Percentiles rank a stretch among this genome's conserved stretches.
Evolutionary conservation across 2,888 invertebrate genomes (phyloP).

Genomic region (Lasioglossum oenotherae): DNA sequence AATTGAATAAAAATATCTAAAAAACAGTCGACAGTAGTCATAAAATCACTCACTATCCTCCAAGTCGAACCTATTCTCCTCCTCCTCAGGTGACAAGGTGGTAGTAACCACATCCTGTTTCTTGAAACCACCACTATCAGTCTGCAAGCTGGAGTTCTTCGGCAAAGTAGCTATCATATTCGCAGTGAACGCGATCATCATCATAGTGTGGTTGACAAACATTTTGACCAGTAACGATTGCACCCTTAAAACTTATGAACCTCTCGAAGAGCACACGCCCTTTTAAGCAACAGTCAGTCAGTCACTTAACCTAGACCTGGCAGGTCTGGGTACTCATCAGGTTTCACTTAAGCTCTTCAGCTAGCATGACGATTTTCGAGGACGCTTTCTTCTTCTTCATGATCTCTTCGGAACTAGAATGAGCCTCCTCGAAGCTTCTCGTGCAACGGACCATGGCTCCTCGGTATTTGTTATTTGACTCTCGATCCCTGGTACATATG

Average conservation of each 20-base stretch:
- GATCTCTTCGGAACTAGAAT: background rate
- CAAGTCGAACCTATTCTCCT: conserved; percentile 77
- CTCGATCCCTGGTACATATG: conserved; percentile 34
- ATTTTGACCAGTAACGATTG: conserved; percentile 55
- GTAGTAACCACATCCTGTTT: conserved; percentile 68
- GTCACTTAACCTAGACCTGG: background rate
- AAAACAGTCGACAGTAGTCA: too few species aligned
- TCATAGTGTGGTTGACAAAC: conserved; percentile 78
- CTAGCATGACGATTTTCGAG: background rate
- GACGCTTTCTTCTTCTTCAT: conserved; percentile 42
- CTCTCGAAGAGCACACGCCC: background rate
- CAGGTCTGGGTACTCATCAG: background rate
- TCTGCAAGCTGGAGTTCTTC: conserved; percentile 63
- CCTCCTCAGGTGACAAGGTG: conserved; percentile 79
- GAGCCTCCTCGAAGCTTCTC: background rate
- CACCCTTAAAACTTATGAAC: background rate
- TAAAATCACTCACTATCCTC: conserved; percentile 76
- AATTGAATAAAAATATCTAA: too few species aligned
- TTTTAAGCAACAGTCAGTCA: background rate
- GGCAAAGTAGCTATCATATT: conserved; percentile 77
- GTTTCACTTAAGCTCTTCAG: background rate
- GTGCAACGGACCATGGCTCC: background rate
- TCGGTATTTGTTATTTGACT: conserved; percentile 1
- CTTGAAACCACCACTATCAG: background rate
- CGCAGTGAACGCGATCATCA: conserved; percentile 78